Evolutionary conservation across 92 coral and sea anemone species (phyloP).

Genomic region (Galaxea fascicularis): DNA sequence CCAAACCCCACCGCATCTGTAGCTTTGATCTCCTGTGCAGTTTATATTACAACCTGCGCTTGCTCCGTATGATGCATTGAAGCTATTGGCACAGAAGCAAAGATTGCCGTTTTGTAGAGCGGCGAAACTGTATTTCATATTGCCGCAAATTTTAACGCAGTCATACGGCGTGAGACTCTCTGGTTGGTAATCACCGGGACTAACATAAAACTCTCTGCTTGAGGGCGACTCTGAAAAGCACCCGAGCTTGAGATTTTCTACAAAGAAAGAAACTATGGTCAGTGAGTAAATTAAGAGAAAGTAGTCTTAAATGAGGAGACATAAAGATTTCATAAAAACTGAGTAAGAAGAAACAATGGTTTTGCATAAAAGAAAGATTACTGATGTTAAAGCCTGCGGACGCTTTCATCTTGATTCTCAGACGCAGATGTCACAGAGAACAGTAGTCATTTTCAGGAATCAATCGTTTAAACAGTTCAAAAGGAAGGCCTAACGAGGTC

Average conservation of each 20-base stretch:
- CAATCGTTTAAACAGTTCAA: background rate
- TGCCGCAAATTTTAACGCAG: constrained; percentile 75
- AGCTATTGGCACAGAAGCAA: constrained; percentile 79
- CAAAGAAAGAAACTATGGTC: constrained; percentile 11
- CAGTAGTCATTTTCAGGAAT: background rate
- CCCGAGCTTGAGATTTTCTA: constrained; percentile 81
- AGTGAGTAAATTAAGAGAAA: no score
- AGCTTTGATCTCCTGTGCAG: constrained; percentile 75
- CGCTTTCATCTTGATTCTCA: background rate
- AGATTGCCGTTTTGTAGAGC: constrained; percentile 82
- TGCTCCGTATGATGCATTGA: constrained; percentile 47
- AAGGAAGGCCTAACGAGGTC: background rate
- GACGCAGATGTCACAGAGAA: background rate
- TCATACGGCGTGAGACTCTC: constrained; percentile 61
- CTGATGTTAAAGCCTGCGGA: background rate
- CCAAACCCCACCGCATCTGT: constrained; percentile 76
- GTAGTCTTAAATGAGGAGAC: no score
- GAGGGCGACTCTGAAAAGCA: constrained; percentile 67
- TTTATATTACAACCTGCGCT: constrained; percentile 51
- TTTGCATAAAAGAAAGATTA: background rate
- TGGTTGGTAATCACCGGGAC: constrained; percentile 82
- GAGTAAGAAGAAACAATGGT: background rate
- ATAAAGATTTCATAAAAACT: background rate
- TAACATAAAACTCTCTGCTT: constrained; percentile 68
- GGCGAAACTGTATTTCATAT: constrained; percentile 63